Conservation (phyloP, 2,113 vertebrate genomes). For the Todiramphus chloris region DNA sequence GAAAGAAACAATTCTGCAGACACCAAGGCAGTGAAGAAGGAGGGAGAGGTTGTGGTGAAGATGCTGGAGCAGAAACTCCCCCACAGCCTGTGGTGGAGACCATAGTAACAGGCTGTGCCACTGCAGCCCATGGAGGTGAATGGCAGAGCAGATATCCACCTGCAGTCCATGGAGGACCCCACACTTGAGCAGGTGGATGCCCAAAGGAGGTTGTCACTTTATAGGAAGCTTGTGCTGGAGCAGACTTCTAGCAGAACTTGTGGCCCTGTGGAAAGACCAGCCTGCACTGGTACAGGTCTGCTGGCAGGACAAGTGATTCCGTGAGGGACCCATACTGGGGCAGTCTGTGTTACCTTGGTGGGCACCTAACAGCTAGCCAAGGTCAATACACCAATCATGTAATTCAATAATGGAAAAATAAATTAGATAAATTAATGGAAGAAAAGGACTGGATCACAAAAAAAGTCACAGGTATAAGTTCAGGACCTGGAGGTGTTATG, state of each 20-base stretch:
- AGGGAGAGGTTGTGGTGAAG: background rate
- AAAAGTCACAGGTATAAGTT: background rate
- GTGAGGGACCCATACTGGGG: accelerated
- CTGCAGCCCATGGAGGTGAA: background rate
- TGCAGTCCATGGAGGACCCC: background rate
- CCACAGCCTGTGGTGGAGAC: background rate
- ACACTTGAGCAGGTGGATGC: background rate
- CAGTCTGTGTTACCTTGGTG: background rate
- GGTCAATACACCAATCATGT: background rate
- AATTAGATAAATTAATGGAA: background rate
- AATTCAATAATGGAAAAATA: background rate
- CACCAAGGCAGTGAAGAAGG: background rate
- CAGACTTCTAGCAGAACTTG: background rate
- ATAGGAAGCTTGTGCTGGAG: accelerated
- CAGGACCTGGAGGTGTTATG: background rate
- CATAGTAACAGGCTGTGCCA: background rate
- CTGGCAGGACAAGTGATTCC: background rate
- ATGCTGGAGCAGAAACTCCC: accelerated
- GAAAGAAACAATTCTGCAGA: background rate
- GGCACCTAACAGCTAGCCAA: background rate
- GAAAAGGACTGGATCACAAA: background rate
- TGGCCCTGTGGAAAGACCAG: too few relatives aligned
- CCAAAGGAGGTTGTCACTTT: background rate
- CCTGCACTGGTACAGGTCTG: accelerated
- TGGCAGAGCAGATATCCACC: background rate